phyloP scores from a whole-genome alignment of 1,140 invertebrate genomes.

The Epicauta chinensis region DNA sequence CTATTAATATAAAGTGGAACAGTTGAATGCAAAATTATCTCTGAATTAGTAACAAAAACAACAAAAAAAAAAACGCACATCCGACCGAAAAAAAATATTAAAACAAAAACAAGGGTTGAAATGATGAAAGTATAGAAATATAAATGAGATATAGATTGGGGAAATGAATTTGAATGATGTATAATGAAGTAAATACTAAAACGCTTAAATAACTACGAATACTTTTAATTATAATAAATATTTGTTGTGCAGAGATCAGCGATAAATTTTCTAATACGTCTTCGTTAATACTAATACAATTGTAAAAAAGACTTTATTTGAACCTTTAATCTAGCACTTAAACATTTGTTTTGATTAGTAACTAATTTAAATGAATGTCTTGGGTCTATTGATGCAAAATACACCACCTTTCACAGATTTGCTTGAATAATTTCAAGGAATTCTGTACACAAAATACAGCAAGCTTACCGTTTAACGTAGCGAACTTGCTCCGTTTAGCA shows the following conservation, averaged over 20 bases:
- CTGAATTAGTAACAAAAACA: constrained; percentile 13
- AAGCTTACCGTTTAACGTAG: too few species aligned
- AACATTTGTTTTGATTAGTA: constrained; percentile 20
- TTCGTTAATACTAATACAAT: constrained; percentile 14
- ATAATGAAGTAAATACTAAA: too few species aligned
- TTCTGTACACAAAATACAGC: too few species aligned
- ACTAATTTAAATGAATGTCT: constrained; percentile 18
- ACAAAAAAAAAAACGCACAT: constrained; percentile 6
- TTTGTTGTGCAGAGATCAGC: neutral
- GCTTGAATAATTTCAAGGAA: too few species aligned
- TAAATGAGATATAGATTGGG: too few species aligned
- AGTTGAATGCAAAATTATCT: constrained; percentile 12
- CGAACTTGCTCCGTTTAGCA: too few species aligned
- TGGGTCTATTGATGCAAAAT: constrained; percentile 19
- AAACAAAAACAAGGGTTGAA: neutral
- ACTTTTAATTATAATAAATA: constrained; percentile 15
- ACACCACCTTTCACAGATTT: neutral
- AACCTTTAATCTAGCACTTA: constrained; percentile 20
- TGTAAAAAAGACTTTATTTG: constrained; percentile 15
- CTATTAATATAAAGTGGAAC: constrained; percentile 16
- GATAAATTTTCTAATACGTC: constrained; percentile 12
- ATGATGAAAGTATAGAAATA: too few species aligned
- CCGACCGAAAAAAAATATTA: too few species aligned
- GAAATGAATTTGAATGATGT: too few species aligned
- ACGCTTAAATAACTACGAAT: constrained; percentile 3